Conservation (phyloP, 2,888 invertebrate genomes). For the Lepidochrysops patricia region DNA sequence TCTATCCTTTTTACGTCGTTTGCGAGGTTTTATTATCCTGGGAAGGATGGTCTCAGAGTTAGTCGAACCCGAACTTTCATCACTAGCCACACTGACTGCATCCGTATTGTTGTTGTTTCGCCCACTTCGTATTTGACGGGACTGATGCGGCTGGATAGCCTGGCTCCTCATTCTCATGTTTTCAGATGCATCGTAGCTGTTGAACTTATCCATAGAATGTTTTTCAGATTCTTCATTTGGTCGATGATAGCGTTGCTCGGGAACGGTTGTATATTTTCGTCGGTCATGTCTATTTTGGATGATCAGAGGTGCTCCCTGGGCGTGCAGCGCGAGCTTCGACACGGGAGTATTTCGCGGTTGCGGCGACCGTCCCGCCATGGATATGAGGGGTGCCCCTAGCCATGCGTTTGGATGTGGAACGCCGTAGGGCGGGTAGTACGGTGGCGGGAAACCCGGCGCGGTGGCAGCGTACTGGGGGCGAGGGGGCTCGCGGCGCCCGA, state of each 20-base stretch:
- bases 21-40: conserved; percentile 90
- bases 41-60: conserved; percentile 85
- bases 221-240: conserved; percentile 46
- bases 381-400: conserved; percentile 87
- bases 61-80: conserved; percentile 81
- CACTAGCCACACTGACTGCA: conserved; percentile 82
- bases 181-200: conserved; percentile 54
- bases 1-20: conserved; percentile 91
- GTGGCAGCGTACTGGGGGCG: conserved; percentile 68
- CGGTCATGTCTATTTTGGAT: conserved; percentile 78
- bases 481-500: conserved; percentile 70
- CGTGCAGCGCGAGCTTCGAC: conserved; percentile 85
- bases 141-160: conserved; percentile 52
- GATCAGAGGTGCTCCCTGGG: conserved; percentile 89
- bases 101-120: conserved; percentile 77
- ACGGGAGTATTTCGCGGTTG: conserved; percentile 71
- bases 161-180: conserved; percentile 57
- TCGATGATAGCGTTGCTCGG: conserved; percentile 60
- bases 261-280: conserved; percentile 56
- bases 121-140: conserved; percentile 54
- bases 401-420: conserved; percentile 78
- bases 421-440: conserved; percentile 68
- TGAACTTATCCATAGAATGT: conserved; percentile 44
- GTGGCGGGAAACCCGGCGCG: conserved; percentile 68
- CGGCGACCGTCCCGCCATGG: conserved; percentile 79